phyloP scores from a whole-genome alignment of 2,113 vertebrate genomes.

The Lichenostomus cassidix region DNA sequence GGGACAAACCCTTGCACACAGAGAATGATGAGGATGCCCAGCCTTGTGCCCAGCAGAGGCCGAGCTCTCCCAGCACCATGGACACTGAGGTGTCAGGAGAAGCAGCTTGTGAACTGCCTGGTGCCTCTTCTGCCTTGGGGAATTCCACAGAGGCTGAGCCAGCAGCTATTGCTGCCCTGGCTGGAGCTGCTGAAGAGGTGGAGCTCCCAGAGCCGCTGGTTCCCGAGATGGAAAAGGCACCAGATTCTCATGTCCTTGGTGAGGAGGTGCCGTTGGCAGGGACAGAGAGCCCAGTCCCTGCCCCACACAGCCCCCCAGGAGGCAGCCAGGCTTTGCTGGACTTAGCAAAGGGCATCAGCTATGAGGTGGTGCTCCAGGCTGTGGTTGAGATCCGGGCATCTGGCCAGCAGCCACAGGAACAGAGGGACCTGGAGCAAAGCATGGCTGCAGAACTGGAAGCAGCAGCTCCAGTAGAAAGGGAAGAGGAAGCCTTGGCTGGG shows the following conservation, averaged over 20 bases:
- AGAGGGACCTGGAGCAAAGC: not conserved
- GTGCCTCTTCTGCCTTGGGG: not conserved
- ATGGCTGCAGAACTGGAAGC: not conserved
- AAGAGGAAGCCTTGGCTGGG: not conserved
- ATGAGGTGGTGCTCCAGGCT: not conserved
- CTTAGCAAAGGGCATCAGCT: not conserved
- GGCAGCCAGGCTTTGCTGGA: not conserved
- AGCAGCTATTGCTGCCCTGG: not conserved
- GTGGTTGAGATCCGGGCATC: not conserved
- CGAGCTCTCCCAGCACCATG: not conserved
- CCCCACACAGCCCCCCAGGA: too few relatives aligned
- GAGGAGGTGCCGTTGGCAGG: not conserved
- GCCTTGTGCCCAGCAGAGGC: not conserved
- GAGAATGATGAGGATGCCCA: not conserved
- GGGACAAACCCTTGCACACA: not conserved
- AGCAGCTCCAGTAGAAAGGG: not conserved
- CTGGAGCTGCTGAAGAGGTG: not conserved
- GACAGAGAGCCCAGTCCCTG: not conserved
- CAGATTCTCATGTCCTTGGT: not conserved
- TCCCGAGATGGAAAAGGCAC: not conserved
- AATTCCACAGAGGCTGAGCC: fast-evolving
- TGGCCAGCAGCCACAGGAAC: not conserved
- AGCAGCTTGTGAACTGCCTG: not conserved
- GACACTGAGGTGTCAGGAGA: not conserved
- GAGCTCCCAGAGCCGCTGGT: not conserved